Conservation (phyloP, 2,113 vertebrate species). For the Scatophagus argus region DNA sequence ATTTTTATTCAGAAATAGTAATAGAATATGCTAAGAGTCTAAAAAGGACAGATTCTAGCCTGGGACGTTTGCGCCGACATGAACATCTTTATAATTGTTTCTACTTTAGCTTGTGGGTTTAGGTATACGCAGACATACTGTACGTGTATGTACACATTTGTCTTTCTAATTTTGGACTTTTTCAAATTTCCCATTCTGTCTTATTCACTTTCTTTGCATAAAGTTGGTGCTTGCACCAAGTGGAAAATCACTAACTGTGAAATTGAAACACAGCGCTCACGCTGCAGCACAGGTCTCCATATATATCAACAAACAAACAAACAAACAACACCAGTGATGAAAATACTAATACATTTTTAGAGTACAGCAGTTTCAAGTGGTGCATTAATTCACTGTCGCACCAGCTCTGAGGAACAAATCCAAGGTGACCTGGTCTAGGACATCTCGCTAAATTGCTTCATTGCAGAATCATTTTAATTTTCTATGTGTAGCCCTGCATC, state of each 20-base stretch:
- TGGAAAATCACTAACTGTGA: constrained; percentile 23
- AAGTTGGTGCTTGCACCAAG: constrained; percentile 21
- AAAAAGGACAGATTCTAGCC: neutral
- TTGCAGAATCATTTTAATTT: constrained; percentile 81
- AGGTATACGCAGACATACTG: too few relatives aligned
- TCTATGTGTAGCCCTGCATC: constrained; percentile 60
- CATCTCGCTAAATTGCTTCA: constrained; percentile 75
- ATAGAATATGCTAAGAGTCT: neutral
- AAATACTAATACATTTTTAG: constrained; percentile 54
- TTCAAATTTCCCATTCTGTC: neutral
- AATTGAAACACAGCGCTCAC: constrained; percentile 17
- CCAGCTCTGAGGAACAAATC: constrained; percentile 47
- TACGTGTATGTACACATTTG: neutral
- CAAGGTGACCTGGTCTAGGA: constrained; percentile 77
- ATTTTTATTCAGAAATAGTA: neutral
- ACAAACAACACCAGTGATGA: constrained; percentile 37
- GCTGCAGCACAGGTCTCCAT: neutral
- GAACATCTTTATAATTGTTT: neutral
- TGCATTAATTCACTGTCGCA: constrained; percentile 63
- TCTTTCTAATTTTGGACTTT: neutral
- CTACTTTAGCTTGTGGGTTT: neutral
- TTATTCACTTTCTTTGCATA: constrained; percentile 2
- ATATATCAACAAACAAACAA: constrained; percentile 26
- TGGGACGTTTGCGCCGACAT: neutral
- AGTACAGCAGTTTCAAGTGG: constrained; percentile 51